phyloP scores from a whole-genome alignment of 2,113 vertebrate species.

The Pelusios castaneus region DNA sequence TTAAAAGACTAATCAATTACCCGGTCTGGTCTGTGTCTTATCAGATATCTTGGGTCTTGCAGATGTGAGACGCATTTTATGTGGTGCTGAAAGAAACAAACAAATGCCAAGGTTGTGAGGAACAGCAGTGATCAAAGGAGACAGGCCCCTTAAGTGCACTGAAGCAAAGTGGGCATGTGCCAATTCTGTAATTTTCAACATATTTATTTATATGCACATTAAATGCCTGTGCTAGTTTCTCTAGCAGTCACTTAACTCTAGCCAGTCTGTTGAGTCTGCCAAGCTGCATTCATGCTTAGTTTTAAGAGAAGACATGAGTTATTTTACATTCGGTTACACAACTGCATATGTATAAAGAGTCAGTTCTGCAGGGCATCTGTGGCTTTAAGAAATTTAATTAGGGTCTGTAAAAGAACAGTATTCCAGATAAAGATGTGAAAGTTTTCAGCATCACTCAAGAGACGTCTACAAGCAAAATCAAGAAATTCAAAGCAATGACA shows the following conservation, averaged over 20 bases:
- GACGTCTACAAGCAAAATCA: background rate
- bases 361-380: slow-evolving; percentile 67
- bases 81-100: slow-evolving; percentile 64
- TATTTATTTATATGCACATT: slow-evolving; percentile 14
- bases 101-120: background rate
- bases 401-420: slow-evolving; percentile 60
- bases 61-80: slow-evolving; percentile 59
- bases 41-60: slow-evolving; percentile 64
- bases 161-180: slow-evolving; percentile 41
- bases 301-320: slow-evolving; percentile 52
- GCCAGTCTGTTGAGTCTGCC: slow-evolving; percentile 55
- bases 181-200: slow-evolving; percentile 25
- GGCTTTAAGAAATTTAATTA: slow-evolving; percentile 66
- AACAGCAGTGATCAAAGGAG: background rate
- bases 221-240: slow-evolving; percentile 44
- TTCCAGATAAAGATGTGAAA: slow-evolving; percentile 14
- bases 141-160: slow-evolving; percentile 11
- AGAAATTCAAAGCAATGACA: background rate
- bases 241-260: slow-evolving; percentile 37
- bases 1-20: slow-evolving; percentile 59
- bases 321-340: slow-evolving; percentile 68
- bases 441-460: background rate
- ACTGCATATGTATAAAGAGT: slow-evolving; percentile 64
- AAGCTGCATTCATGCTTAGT: slow-evolving; percentile 48
- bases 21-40: slow-evolving; percentile 57